Percentiles rank a stretch among this genome's conserved stretches.
Evolutionary conservation across 2,113 vertebrate genomes (phyloP).

Genomic region (Hippocampus mohnikei): DNA sequence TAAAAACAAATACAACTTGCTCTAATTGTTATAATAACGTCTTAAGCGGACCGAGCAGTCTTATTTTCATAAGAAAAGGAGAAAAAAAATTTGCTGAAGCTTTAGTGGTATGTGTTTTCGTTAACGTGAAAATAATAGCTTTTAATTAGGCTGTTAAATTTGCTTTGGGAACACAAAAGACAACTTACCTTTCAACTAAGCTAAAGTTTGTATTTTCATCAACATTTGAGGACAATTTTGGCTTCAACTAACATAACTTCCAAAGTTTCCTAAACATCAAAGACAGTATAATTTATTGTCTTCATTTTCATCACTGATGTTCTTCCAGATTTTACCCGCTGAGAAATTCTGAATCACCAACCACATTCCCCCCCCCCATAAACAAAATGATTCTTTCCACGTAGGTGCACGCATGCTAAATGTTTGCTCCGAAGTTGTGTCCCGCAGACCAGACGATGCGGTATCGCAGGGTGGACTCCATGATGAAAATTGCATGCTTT

Average conservation of each 20-base stretch:
- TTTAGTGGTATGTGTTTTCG: background rate
- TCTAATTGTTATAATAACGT: no score
- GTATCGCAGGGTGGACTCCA: slow-evolving; percentile 10
- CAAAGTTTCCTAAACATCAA: background rate
- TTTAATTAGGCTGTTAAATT: background rate
- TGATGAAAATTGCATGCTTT: slow-evolving; percentile 37
- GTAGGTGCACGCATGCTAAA: background rate
- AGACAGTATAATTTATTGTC: background rate
- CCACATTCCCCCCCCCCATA: background rate
- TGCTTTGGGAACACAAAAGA: background rate
- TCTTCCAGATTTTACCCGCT: background rate
- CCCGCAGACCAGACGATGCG: slow-evolving; percentile 5
- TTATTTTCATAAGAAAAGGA: background rate
- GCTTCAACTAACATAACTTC: background rate
- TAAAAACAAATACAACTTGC: no score
- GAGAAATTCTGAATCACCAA: background rate
- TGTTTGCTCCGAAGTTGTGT: background rate
- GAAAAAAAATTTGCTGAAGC: background rate
- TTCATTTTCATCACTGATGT: background rate
- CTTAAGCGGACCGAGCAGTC: no score
- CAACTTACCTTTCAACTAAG: background rate
- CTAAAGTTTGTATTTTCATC: background rate
- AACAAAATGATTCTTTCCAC: background rate
- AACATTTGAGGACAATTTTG: background rate
- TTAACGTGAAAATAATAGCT: no score